These are phyloP conservation scores for Cephus nigrinus DNA, from an alignment of 2,888 invertebrate species.

Conservation along the genomic window DNA sequence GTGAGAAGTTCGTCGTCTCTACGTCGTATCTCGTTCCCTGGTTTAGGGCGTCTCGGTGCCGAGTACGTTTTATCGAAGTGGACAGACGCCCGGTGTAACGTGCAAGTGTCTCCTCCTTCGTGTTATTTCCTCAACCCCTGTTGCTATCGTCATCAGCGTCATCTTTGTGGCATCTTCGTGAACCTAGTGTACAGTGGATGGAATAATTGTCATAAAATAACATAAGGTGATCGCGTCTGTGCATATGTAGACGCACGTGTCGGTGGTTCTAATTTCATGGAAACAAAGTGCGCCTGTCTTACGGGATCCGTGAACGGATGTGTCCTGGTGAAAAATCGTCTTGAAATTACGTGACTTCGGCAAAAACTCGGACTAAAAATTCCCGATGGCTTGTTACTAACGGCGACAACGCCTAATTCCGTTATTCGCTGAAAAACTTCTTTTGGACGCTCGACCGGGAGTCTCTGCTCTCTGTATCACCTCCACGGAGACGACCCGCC, in stretches of 20 bases:
- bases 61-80: background rate
- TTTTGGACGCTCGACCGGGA: background rate
- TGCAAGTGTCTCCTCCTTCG: background rate
- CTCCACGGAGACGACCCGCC: background rate
- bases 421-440: background rate
- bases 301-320: background rate
- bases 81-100: background rate
- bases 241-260: background rate
- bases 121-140: background rate
- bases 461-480: background rate
- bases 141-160: background rate
- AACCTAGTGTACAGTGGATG: background rate
- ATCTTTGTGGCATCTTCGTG: background rate
- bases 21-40: background rate
- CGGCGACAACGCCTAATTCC: background rate
- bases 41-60: conserved; percentile 2
- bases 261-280: background rate
- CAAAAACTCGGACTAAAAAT: background rate
- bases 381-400: background rate
- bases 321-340: background rate
- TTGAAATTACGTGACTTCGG: background rate
- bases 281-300: background rate
- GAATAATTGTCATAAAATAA: background rate
- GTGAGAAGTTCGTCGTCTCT: conserved; percentile 11
- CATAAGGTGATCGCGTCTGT: background rate